These are phyloP conservation scores for Wiebesia pumilae DNA, from an alignment of 1,140 invertebrate species.

Conservation along the genomic window DNA sequence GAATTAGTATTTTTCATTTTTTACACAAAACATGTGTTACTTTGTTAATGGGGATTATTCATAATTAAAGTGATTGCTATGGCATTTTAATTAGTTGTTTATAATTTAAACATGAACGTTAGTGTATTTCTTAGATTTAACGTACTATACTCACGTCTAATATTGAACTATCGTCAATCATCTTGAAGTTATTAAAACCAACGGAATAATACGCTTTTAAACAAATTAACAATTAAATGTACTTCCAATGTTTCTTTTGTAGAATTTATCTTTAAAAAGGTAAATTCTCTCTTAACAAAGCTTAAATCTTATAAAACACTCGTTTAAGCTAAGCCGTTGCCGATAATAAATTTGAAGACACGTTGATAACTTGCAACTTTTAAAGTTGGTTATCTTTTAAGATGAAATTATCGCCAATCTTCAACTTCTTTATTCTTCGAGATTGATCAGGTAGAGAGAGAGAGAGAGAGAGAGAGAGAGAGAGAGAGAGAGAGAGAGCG, in stretches of 20 bases:
- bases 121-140: background rate
- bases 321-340: background rate
- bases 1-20: too few species aligned
- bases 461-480: background rate
- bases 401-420: background rate
- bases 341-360: background rate
- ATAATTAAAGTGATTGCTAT: background rate
- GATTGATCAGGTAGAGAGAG: background rate
- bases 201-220: background rate
- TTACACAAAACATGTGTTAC: background rate
- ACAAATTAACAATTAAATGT: background rate
- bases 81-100: background rate
- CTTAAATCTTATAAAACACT: background rate
- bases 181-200: slow-evolving; percentile 29
- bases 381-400: background rate
- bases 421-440: background rate
- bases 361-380: background rate
- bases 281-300: too few species aligned
- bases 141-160: slow-evolving; percentile 64
- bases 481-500: background rate
- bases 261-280: background rate
- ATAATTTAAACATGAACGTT: background rate
- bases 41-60: background rate
- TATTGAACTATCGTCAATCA: slow-evolving; percentile 65
- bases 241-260: background rate